Evolutionary conservation across 2,888 invertebrate species (phyloP).

Genomic region (Metellina segmentata): DNA sequence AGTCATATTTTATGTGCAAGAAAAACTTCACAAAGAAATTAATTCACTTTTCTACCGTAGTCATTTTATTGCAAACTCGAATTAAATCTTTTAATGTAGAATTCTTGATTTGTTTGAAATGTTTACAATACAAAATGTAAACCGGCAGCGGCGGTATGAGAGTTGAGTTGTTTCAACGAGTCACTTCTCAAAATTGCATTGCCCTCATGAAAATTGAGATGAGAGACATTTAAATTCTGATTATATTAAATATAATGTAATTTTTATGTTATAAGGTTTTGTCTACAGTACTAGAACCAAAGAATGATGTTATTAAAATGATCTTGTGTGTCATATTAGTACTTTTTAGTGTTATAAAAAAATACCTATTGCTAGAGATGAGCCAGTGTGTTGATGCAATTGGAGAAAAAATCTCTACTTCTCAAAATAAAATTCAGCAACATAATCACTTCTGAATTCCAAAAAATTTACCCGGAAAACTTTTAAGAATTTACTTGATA

Average conservation of each 20-base stretch:
- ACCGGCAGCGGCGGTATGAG: too few relatives aligned
- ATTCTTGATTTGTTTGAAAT: not conserved
- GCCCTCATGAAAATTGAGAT: too few relatives aligned
- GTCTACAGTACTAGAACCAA: too few relatives aligned
- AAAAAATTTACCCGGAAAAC: conserved; percentile 26
- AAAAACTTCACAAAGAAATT: not conserved
- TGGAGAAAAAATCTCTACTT: not conserved
- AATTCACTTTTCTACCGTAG: not conserved
- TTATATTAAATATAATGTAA: too few relatives aligned
- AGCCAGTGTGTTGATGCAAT: not conserved
- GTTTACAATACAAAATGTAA: too few relatives aligned
- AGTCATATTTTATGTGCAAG: conserved; percentile 31
- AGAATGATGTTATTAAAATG: too few relatives aligned
- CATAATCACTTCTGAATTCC: not conserved
- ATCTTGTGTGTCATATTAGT: not conserved
- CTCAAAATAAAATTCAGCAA: not conserved
- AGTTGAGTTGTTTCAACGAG: too few relatives aligned
- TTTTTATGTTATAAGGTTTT: too few relatives aligned
- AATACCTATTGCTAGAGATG: too few relatives aligned
- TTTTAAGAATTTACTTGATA: not conserved
- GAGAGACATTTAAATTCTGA: too few relatives aligned
- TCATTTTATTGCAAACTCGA: not conserved
- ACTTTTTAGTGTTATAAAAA: too few relatives aligned
- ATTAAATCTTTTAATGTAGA: not conserved
- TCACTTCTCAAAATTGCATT: too few relatives aligned